Base-by-base conservation (phyloP, 1,140 invertebrate species). In the Drosophila oshimai region DNA sequence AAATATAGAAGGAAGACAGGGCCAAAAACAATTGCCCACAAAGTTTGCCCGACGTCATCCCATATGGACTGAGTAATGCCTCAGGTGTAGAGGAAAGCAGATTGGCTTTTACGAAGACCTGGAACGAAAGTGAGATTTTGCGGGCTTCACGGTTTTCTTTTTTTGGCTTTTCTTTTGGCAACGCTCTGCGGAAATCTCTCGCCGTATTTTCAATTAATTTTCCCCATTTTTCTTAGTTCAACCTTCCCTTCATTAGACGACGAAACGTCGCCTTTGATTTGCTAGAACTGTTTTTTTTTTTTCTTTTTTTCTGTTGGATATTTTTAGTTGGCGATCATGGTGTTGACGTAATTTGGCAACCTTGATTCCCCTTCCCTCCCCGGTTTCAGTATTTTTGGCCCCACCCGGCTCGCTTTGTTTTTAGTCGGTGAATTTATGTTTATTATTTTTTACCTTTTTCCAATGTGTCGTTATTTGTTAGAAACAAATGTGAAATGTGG, bases 321-420 rank as follows among this genome's bases (percentile, higher is more conserved):
- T 87, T 86, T 86, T 86, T 87, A 76, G 80, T 61, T 75, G 49
- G 70, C 72, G 68, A 86, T 87, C 76, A 73, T 75, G 67, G 60
- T 69, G 80, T 87, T 86, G 80, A 86, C 80, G 80, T 87, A 80
- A 86, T 86, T 87, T 87, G 80, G 80, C 80, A 86, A 86, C 80
- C 80, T 86, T 86, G 80, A 86, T 87, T 87, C 71, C 77, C 72
- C 76, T 45, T 53, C 46, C 71, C 57, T 61, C 41, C 42, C 47
- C 57, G 33, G 29, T n/a, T 37, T 69, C 24, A 31, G 45, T 61
- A 31, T 49, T 47, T 42, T 53, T 31, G 54, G 44, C 33, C 12
- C 22, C 51, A 9, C 12, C 12, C 22, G 57, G 12, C 12, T 61
- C 42, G 28, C 37, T 62, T 74, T 77, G 50, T 44, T 65, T 67